Conservation (phyloP, 2,797 vertebrate species). For the Thripadectes ignobilis region DNA sequence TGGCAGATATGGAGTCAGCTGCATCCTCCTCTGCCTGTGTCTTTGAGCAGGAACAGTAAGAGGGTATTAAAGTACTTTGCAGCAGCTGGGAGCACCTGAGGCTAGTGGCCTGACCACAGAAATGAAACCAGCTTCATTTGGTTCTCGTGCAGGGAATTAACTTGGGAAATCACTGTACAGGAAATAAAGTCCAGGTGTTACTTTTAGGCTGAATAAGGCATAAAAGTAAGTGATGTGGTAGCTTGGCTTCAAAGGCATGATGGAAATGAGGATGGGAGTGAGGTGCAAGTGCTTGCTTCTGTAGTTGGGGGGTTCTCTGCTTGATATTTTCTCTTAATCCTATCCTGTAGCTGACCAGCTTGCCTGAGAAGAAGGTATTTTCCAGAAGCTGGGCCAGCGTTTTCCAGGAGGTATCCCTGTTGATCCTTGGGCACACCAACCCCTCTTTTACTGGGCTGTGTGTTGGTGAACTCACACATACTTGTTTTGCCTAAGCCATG, state of each 20-base stretch:
- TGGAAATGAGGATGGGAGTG: not conserved
- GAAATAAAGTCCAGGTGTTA: constrained; percentile 45
- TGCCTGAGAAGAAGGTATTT: not conserved
- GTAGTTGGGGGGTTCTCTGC: not conserved
- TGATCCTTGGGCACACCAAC: not conserved
- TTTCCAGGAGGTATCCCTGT: not conserved
- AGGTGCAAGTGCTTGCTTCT: not conserved
- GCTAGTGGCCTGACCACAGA: not conserved
- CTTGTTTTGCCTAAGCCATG: not conserved
- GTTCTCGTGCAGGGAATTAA: not conserved
- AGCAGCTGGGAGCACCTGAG: not conserved
- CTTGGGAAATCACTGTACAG: not conserved
- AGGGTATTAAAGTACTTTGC: not conserved
- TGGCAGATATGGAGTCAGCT: not conserved
- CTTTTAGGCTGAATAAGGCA: not conserved
- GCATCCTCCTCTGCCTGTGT: not conserved
- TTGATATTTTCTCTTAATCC: not conserved
- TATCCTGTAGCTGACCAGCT: not conserved
- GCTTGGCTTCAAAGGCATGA: not conserved
- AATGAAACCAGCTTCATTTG: not conserved
- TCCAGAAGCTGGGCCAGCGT: not conserved
- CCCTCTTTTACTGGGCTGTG: not conserved
- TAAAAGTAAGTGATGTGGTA: not conserved
- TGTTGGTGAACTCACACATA: not conserved
- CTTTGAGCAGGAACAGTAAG: not conserved